Evolutionary conservation across 2,797 vertebrate genomes (phyloP).

Genomic region (Pangasius macronema): DNA sequence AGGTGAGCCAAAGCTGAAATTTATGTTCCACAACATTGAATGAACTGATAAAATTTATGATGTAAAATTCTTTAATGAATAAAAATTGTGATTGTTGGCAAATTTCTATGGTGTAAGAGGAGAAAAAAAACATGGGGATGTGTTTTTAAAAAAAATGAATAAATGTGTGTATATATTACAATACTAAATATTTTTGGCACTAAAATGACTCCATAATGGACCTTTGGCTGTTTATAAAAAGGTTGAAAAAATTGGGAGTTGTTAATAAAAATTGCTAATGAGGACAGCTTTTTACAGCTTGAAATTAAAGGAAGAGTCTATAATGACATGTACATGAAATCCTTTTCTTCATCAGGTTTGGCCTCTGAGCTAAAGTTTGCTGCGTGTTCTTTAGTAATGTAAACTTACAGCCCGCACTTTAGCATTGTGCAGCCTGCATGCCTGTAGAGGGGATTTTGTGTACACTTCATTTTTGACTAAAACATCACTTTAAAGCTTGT

Average conservation of each 20-base stretch:
- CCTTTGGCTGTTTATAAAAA: not conserved
- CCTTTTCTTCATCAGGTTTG: not conserved
- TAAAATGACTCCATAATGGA: conserved; percentile 27
- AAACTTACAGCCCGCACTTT: not conserved
- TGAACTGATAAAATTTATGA: not conserved
- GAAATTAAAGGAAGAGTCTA: not conserved
- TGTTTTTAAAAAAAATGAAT: not conserved
- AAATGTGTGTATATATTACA: not conserved
- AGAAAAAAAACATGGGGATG: not conserved
- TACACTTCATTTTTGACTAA: not conserved
- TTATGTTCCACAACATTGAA: not conserved
- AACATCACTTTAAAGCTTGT: conserved; percentile 13
- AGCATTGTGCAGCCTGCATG: not conserved
- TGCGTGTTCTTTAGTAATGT: not conserved
- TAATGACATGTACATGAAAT: not conserved
- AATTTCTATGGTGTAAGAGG: not conserved
- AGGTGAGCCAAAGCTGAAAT: not conserved
- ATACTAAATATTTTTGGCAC: not conserved
- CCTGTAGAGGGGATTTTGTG: not conserved
- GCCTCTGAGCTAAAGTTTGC: not conserved
- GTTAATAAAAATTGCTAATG: not conserved
- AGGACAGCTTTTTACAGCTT: not conserved
- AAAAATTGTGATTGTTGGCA: not conserved
- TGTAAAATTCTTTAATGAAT: not conserved
- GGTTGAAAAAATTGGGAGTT: not conserved